A percentile compares a stretch with the other conserved stretches of the same genome.
Evolutionary conservation across 2,888 invertebrate genomes (phyloP).

Genomic region (Deilephila porcellus): DNA sequence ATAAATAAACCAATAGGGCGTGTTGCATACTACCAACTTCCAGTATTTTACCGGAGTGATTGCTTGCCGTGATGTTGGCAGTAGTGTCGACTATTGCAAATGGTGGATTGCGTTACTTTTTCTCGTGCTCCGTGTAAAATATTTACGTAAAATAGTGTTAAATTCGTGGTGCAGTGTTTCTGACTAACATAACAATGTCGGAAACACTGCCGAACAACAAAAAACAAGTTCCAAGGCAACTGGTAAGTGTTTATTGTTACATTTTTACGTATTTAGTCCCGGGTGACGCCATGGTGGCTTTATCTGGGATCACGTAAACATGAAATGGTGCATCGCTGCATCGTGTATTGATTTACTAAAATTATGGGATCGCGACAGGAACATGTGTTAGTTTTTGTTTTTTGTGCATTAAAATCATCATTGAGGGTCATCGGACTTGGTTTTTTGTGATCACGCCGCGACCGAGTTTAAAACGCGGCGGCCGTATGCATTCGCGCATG

Average conservation of each 20-base stretch:
- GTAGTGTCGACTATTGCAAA: constrained; percentile 83
- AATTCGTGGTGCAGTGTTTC: constrained; percentile 82
- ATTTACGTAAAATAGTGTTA: constrained; percentile 85
- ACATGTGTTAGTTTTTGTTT: constrained; percentile 51
- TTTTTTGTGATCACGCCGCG: constrained; percentile 79
- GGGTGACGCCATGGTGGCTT: constrained; percentile 87
- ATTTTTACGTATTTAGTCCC: constrained; percentile 84
- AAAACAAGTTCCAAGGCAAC: constrained; percentile 85
- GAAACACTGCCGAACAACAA: constrained; percentile 85
- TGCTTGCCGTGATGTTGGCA: constrained; percentile 74
- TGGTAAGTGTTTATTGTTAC: constrained; percentile 85
- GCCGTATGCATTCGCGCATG: constrained; percentile 84
- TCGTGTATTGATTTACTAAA: constrained; percentile 82
- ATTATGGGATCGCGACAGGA: constrained; percentile 57
- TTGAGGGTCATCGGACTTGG: constrained; percentile 73
- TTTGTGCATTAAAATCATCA: constrained; percentile 58
- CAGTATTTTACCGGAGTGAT: constrained; percentile 71
- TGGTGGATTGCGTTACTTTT: constrained; percentile 85
- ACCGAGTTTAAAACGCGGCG: constrained; percentile 83
- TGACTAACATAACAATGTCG: constrained; percentile 84
- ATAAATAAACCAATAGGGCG: constrained; percentile 75
- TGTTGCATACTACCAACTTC: constrained; percentile 65
- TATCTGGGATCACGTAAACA: constrained; percentile 87
- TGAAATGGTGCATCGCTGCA: constrained; percentile 85
- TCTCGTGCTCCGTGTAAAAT: constrained; percentile 85